A percentile compares a stretch with the other conserved stretches of the same genome.
Evolutionary conservation across 2,888 invertebrate genomes (phyloP).

Genomic region (Nephrotoma flavescens): DNA sequence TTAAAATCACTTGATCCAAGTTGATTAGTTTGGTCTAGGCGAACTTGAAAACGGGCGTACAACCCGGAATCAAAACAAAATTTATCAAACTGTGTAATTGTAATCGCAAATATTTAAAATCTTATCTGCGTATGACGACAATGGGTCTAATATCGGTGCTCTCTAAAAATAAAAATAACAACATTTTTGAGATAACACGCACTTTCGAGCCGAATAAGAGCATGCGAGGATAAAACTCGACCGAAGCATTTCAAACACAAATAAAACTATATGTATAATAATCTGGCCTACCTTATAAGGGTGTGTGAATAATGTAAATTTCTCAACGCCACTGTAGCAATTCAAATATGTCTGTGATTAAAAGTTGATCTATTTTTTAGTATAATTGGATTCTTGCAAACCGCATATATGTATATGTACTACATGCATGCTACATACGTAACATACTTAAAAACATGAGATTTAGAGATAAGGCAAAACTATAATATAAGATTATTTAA

Average conservation of each 20-base stretch:
- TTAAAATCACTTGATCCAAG: no score
- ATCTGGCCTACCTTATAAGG: background rate
- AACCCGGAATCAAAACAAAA: background rate
- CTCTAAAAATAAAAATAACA: background rate
- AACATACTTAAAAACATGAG: background rate
- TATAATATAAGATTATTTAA: background rate
- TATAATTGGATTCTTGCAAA: background rate
- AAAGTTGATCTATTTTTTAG: background rate
- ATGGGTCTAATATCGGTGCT: background rate
- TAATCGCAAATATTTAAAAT: background rate
- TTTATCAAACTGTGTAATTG: background rate
- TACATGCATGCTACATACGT: background rate
- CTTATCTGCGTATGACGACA: background rate
- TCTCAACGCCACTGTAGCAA: background rate
- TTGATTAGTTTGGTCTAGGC: no score
- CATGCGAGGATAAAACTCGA: no score
- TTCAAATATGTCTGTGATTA: background rate
- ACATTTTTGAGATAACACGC: no score
- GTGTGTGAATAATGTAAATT: background rate
- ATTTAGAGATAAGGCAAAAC: background rate
- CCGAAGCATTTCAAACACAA: no score
- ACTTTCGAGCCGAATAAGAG: no score
- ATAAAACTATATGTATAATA: no score
- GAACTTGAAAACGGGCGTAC: background rate
- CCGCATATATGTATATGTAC: background rate